Base-by-base conservation (phyloP, 1,140 invertebrate genomes). In the Sarcophaga bullata region DNA sequence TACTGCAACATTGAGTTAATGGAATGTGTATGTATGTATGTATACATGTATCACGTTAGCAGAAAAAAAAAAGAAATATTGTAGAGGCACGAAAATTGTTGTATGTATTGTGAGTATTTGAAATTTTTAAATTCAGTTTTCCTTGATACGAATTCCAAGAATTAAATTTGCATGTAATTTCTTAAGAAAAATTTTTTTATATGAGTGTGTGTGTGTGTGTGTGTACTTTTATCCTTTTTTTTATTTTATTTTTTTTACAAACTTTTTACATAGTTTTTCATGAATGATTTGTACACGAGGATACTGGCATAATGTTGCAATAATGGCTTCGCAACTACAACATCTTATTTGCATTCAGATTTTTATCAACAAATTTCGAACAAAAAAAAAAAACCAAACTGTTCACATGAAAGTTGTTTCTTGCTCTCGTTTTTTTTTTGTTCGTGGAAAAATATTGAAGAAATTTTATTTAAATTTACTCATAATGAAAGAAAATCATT, bases 281-380 rank as follows among this genome's bases (percentile, higher is more conserved):
- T 58, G 54, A n/a, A 58, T 58, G 54, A 58, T 58, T 58, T 58
- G 54, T 58, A 58, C 25, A 37, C 25, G 25, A 37, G 25, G 25
- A 37, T 58, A 13, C 54, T 58, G 54, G 11, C 54, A 13, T n/a
- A 58, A 58, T 58, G 54, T 58, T 58, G 54, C 54, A 58, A 58
- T 13, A 58, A 6, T 1, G n/a, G 54, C 54, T n/a, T 58, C 13
- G n/a, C 54, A 58, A 58, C 15, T 58, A 58, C n/a, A 58, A 58
- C 54, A 58, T 58, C 54, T 58, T 58, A 58, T 58, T 58, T 58
- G 54, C 54, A 58, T 58, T 58, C 15, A 58, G 54, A n/a, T 58
- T 58, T 37, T 58, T 58, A 58, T 58, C 54, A 58, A 58, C n/a
- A 58, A 58, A n/a, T 13, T 37, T 37, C 1, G 4, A 37, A 1